Base-by-base conservation (phyloP, 2,888 invertebrate species). In the Hedychridium roseum region DNA sequence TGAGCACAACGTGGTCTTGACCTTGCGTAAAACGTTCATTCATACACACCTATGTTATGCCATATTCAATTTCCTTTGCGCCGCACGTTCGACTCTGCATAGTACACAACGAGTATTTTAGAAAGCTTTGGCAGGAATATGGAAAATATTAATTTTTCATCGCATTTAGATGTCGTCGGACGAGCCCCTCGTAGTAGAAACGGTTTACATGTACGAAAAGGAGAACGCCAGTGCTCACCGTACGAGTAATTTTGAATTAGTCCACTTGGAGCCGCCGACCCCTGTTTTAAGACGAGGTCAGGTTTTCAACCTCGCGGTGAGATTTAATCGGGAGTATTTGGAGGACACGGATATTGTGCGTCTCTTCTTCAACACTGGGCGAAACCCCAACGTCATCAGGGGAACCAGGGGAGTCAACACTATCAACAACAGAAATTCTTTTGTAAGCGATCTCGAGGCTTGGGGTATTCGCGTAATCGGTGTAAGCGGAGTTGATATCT, bases 211-310 rank as follows among this genome's bases (percentile, higher is more conserved):
- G 63, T 88, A 88, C 70, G 86, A 88, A 0, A 76, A 79, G 50
- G 87, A 89, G 62, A 92, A 92, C 72, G 86, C 88, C 0, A 82
- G 81, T 37, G 76, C 81, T 0, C 91, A 91, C 71, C 86, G 85
- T 64, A 90, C 91, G 0, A 80, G 84, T 50, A 86, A 86, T 64
- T 92, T 82, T 68, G 89, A 90, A 70, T 76, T 86, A 49, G 84
- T 88, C 1, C 85, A 88, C 54, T 81, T 84, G n/a, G 85, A 86
- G 21, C 83, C 85, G 2, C 84, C 86, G 0, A 83, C 83, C 0
- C 83, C 89, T 0, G 84, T 92, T 15, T 81, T 92, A 1, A 82
- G 92, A 2, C 82, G 92, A 17, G 92, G 91, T 0, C 86, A 88
- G 66, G 82, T 85, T 1, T 91, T 92, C 79, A 86, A 84, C 50